Evolutionary conservation across 2,888 invertebrate species (phyloP).

Genomic region (Azorinus chamasolen): DNA sequence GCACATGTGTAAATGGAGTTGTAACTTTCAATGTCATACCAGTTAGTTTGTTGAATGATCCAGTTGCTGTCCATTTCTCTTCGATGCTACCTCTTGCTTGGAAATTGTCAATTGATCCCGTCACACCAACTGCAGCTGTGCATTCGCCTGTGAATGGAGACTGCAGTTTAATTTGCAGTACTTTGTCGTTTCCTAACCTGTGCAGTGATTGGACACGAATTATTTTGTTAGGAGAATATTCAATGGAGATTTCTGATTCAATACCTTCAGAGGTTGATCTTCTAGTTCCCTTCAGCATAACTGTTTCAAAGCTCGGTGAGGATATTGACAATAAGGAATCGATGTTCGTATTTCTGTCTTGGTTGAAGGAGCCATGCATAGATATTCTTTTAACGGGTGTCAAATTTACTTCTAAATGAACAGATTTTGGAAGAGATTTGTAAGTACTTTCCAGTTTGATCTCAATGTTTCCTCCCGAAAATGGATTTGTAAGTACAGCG

Average conservation of each 20-base stretch:
- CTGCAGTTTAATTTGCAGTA: conserved; percentile 26
- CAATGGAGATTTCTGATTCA: conserved; percentile 1
- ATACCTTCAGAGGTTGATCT: not conserved
- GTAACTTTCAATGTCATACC: conserved; percentile 40
- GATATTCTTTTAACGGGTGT: conserved; percentile 29
- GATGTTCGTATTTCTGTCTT: conserved; percentile 19
- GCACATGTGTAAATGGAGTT: conserved; percentile 22
- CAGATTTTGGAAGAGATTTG: conserved; percentile 59
- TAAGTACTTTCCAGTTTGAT: conserved; percentile 57
- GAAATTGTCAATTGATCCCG: conserved; percentile 3
- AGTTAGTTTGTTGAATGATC: conserved; percentile 24
- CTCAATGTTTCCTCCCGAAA: conserved; percentile 47
- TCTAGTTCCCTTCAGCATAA: conserved; percentile 35
- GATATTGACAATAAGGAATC: conserved; percentile 34
- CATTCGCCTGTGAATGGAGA: conserved; percentile 37
- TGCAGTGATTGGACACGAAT: conserved; percentile 24
- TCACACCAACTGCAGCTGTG: conserved; percentile 16
- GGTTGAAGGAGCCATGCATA: conserved; percentile 31
- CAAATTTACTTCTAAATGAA: conserved; percentile 62
- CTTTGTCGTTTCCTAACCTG: not conserved
- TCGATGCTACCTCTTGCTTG: conserved; percentile 24
- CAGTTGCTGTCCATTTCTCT: conserved; percentile 25
- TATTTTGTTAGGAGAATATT: conserved; percentile 8
- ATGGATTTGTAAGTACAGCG: conserved; percentile 55
- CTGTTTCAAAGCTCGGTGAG: conserved; percentile 35